A percentile compares a stretch with the other conserved stretches of the same genome.
phyloP scores from a whole-genome alignment of 1,140 invertebrate genomes.

The Vollenhovia emeryi region DNA sequence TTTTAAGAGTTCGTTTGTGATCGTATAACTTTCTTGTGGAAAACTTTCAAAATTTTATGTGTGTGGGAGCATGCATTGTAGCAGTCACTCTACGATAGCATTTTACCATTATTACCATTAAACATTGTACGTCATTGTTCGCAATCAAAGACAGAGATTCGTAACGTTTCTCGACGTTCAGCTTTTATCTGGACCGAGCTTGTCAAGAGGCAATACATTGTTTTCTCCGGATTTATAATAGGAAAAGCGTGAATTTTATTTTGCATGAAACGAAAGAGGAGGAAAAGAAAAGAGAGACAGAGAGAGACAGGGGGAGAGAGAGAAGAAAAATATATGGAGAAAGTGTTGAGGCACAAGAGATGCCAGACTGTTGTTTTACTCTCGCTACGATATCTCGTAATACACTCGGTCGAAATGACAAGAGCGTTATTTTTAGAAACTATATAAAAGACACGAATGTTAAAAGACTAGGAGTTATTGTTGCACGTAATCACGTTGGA shows the following conservation, averaged over 20 bases:
- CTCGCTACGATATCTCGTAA: slow-evolving; percentile 76
- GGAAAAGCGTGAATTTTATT: slow-evolving; percentile 12
- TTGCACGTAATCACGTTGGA: slow-evolving; percentile 66
- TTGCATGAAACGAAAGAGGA: slow-evolving; percentile 38
- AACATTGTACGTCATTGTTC: slow-evolving; percentile 41
- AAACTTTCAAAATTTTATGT: slow-evolving; percentile 40
- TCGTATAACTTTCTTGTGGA: slow-evolving; percentile 11
- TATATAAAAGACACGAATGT: slow-evolving; percentile 70
- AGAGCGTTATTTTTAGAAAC: slow-evolving; percentile 81
- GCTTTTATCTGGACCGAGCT: slow-evolving; percentile 63
- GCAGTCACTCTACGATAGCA: slow-evolving; percentile 48
- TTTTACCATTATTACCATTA: slow-evolving; percentile 51
- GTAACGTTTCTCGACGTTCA: slow-evolving; percentile 3
- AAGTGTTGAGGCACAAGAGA: slow-evolving; percentile 4
- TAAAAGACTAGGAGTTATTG: slow-evolving; percentile 66
- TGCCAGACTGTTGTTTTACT: slow-evolving; percentile 76
- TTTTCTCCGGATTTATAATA: slow-evolving; percentile 22
- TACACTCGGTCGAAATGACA: slow-evolving; percentile 70
- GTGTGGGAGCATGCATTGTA: slow-evolving; percentile 52
- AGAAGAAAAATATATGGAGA: slow-evolving; percentile 32
- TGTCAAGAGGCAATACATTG: slow-evolving; percentile 42
- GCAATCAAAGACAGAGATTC: background rate
- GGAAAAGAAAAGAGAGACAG: slow-evolving; percentile 16
- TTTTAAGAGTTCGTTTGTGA: slow-evolving; percentile 65
- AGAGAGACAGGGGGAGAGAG: background rate